These are phyloP conservation scores for Phyllotreta cruciferae DNA, from an alignment of 2,888 invertebrate genomes.

Conservation along the genomic window DNA sequence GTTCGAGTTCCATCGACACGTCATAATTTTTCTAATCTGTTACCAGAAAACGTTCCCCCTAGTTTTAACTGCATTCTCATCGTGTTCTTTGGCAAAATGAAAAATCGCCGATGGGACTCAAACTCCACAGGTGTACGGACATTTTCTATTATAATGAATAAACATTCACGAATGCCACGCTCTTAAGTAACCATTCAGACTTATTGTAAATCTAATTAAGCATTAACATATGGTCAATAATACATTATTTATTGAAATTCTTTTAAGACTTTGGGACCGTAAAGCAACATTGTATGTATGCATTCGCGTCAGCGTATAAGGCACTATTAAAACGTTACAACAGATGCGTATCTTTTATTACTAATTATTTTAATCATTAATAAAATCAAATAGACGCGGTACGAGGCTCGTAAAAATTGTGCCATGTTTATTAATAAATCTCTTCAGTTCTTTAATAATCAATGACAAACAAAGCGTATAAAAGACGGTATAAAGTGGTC, in stretches of 20 bases:
- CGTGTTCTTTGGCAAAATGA: too few relatives aligned
- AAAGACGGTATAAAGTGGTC: too few relatives aligned
- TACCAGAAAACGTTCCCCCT: neutral
- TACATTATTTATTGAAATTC: slow-evolving; percentile 10
- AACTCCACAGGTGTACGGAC: too few relatives aligned
- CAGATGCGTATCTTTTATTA: slow-evolving; percentile 11
- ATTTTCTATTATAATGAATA: too few relatives aligned
- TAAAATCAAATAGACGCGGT: slow-evolving; percentile 7
- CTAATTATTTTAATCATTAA: slow-evolving; percentile 16
- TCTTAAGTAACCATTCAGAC: too few relatives aligned
- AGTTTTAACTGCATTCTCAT: too few relatives aligned
- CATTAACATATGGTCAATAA: slow-evolving; percentile 13
- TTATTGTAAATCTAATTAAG: neutral
- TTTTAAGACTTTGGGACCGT: neutral
- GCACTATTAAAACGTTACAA: slow-evolving; percentile 9
- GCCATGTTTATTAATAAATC: slow-evolving; percentile 1
- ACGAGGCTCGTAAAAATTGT: slow-evolving; percentile 11
- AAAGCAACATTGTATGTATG: slow-evolving; percentile 8
- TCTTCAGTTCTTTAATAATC: too few relatives aligned
- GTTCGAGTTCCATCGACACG: slow-evolving; percentile 2
- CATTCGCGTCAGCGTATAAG: too few relatives aligned
- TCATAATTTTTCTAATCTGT: slow-evolving; percentile 3
- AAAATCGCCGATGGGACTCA: too few relatives aligned
- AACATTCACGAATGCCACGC: too few relatives aligned
- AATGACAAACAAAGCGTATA: too few relatives aligned